Percentiles rank a stretch among this genome's conserved stretches.
These are phyloP conservation scores for Pantherophis alleghaniensis DNA, from an alignment of 2,797 vertebrate species.

Conservation along the genomic window DNA sequence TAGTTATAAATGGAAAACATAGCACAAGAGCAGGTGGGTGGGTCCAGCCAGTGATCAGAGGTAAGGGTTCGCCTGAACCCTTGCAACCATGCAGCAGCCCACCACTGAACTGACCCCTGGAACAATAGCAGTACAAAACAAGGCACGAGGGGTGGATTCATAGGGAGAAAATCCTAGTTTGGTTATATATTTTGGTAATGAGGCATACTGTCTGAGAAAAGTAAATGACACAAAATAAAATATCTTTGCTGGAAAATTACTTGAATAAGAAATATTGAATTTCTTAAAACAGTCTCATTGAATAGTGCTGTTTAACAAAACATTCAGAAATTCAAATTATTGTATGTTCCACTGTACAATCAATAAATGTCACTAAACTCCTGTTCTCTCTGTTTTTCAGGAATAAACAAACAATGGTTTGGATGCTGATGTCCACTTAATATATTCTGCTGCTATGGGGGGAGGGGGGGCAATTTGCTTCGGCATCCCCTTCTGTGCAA, in stretches of 20 bases:
- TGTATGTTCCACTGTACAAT: slow-evolving; percentile 14
- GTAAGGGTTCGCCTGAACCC: too few relatives aligned
- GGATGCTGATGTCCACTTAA: not conserved
- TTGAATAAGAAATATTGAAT: not conserved
- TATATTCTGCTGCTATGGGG: not conserved
- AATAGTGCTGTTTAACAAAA: not conserved
- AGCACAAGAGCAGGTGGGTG: too few relatives aligned
- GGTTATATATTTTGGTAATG: not conserved
- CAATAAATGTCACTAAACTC: slow-evolving; percentile 7
- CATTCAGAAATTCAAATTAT: slow-evolving; percentile 15
- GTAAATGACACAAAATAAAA: not conserved
- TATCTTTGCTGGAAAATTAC: slow-evolving; percentile 16
- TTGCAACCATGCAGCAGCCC: too few relatives aligned
- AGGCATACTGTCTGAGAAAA: slow-evolving; percentile 7
- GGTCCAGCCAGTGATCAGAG: too few relatives aligned
- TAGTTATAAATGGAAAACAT: too few relatives aligned
- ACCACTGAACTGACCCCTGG: not conserved
- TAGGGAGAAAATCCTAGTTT: not conserved
- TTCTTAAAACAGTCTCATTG: not conserved
- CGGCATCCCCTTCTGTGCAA: not conserved
- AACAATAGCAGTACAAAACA: not conserved
- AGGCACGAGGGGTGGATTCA: not conserved
- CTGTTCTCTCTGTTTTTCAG: slow-evolving; percentile 12
- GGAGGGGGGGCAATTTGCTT: not conserved
- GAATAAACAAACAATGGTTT: slow-evolving; percentile 19